Percentiles rank a stretch among this genome's conserved stretches.
phyloP scores from a whole-genome alignment of 92 coral and sea anemone species.

The Zoanthus sociatus region DNA sequence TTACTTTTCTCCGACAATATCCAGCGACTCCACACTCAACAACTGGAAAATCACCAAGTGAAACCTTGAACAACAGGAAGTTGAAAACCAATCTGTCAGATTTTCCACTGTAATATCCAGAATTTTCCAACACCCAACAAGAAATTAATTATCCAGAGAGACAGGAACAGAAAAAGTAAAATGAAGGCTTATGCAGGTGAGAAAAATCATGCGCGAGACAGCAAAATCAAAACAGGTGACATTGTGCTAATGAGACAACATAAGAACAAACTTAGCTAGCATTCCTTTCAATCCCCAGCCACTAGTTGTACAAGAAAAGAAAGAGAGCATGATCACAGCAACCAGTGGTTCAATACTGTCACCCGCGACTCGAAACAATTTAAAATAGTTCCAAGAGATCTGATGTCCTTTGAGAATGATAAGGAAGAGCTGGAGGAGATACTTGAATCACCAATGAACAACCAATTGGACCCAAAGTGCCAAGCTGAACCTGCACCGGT shows the following conservation, averaged over 20 bases:
- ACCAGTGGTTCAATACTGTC: constrained; percentile 19
- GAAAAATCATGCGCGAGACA: constrained; percentile 28
- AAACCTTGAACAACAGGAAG: too few species aligned
- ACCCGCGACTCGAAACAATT: constrained; percentile 41
- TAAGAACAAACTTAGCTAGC: constrained; percentile 12
- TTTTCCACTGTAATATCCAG: not conserved
- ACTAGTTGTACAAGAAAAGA: constrained; percentile 13
- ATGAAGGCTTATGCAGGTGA: not conserved
- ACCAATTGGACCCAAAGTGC: too few species aligned
- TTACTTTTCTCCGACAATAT: constrained; percentile 29
- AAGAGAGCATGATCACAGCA: constrained; percentile 30
- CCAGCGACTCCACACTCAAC: too few species aligned
- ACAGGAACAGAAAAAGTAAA: too few species aligned
- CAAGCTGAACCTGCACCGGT: too few species aligned
- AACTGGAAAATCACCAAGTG: too few species aligned
- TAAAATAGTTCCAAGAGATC: constrained; percentile 22
- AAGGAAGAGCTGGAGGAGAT: too few species aligned
- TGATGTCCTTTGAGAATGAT: not conserved
- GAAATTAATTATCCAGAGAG: too few species aligned
- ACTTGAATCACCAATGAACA: too few species aligned
- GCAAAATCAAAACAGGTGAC: too few species aligned
- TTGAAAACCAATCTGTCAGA: constrained; percentile 26
- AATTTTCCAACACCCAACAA: not conserved
- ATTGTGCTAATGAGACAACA: too few species aligned
- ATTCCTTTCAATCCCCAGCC: constrained; percentile 35